Conservation (phyloP, 2,888 invertebrate genomes). For the Xestia rhomboidea region DNA sequence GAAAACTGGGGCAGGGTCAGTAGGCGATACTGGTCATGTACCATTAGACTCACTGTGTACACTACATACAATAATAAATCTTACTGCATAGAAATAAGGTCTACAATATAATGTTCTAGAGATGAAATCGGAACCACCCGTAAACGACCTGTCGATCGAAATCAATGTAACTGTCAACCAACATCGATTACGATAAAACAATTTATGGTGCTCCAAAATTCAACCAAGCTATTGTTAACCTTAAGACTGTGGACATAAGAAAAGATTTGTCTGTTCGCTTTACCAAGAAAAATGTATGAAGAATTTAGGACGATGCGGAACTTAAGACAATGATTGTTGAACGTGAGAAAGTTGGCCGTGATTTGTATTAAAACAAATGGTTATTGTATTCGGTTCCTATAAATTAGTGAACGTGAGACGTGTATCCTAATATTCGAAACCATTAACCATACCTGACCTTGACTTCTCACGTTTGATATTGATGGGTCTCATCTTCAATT, state of each 20-base stretch:
- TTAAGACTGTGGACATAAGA: constrained; percentile 4
- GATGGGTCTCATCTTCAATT: constrained; percentile 25
- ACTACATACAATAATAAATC: constrained; percentile 48
- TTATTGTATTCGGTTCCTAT: constrained; percentile 45
- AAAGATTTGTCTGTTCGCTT: background rate
- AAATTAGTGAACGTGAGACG: constrained; percentile 36
- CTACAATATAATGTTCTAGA: constrained; percentile 45
- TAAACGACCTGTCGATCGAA: constrained; percentile 71
- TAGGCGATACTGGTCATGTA: constrained; percentile 69
- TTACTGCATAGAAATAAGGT: constrained; percentile 64
- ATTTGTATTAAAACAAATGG: constrained; percentile 59
- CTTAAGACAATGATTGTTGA: constrained; percentile 60
- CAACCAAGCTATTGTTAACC: constrained; percentile 37
- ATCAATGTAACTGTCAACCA: constrained; percentile 78
- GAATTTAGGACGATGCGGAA: constrained; percentile 50
- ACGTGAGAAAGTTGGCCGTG: constrained; percentile 71
- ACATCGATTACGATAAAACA: constrained; percentile 67
- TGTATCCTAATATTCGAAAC: constrained; percentile 22
- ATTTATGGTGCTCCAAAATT: constrained; percentile 44
- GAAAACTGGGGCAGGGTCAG: constrained; percentile 78
- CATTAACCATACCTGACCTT: constrained; percentile 29
- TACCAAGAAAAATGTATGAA: constrained; percentile 29
- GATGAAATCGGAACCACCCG: constrained; percentile 56
- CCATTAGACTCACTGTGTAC: constrained; percentile 49
- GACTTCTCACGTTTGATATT: constrained; percentile 36